Evolutionary conservation across 2,888 invertebrate genomes (phyloP), one percentile per base, ranked within the genome.

Genomic region (Ctena decussata): DNA sequence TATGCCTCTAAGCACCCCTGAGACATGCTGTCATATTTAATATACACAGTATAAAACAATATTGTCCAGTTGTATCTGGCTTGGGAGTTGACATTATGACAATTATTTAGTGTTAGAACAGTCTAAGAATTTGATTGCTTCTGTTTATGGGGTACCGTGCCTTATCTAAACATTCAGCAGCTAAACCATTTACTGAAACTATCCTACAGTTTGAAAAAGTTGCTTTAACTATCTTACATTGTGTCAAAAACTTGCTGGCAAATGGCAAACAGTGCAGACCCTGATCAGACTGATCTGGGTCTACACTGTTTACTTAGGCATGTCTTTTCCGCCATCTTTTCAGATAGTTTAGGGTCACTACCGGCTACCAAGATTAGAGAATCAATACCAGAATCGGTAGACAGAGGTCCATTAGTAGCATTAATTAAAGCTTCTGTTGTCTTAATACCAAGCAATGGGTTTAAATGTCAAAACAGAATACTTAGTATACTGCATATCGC

Each of bases 101-200:
- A 65, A 65, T 65, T 8, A 65, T 35, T 65, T 35, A 5, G 35
- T 65, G 65, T 65, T 35, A 35, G 30, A 30, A 35, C 18, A n/a
- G 65, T 65, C 65, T 65, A 65, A 65, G 65, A 65, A 65, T 35
- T 65, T 65, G 65, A 65, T 65, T 65, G 65, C 65, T n/a, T 24
- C 65, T 65, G n/a, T 24, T 65, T 65, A 65, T 65, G 65, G 65
- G 35, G 15, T 65, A n/a, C n/a, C n/a, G n/a, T n/a, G n/a, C n/a
- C n/a, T n/a, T n/a, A n/a, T n/a, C n/a, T n/a, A n/a, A n/a, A n/a
- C n/a, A n/a, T n/a, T n/a, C n/a, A n/a, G n/a, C n/a, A n/a, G n/a
- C n/a, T n/a, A n/a, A n/a, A n/a, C n/a, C n/a, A n/a, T n/a, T n/a
- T n/a, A n/a, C n/a, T n/a, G n/a, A n/a, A n/a, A n/a, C n/a, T n/a